These are phyloP conservation scores for Smittia aterrima DNA, from an alignment of 2,888 invertebrate genomes.

Conservation along the genomic window DNA sequence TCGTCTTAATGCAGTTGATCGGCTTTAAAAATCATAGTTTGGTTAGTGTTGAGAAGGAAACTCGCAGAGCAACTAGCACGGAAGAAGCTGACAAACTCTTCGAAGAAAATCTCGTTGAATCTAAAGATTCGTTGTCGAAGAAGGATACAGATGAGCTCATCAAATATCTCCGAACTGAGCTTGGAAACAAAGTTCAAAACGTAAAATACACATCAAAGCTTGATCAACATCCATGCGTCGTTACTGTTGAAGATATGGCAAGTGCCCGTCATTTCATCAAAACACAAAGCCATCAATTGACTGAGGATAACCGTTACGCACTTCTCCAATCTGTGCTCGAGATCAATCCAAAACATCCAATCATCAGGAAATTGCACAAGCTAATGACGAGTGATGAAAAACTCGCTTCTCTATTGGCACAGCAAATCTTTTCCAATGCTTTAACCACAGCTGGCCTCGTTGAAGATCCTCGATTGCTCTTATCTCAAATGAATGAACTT, in stretches of 20 bases:
- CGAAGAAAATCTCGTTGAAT: slow-evolving; percentile 48
- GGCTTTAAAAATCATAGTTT: slow-evolving; percentile 60
- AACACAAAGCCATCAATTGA: slow-evolving; percentile 77
- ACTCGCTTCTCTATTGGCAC: slow-evolving; percentile 77
- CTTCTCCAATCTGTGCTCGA: slow-evolving; percentile 89
- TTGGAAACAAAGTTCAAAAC: slow-evolving; percentile 69
- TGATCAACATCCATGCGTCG: slow-evolving; percentile 88
- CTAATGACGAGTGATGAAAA: slow-evolving; percentile 72
- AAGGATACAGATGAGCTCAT: slow-evolving; percentile 76
- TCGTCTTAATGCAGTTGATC: slow-evolving; percentile 85
- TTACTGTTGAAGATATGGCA: slow-evolving; percentile 96
- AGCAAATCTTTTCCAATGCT: slow-evolving; percentile 91
- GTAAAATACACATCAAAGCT: slow-evolving; percentile 81
- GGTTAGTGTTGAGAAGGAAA: slow-evolving; percentile 90
- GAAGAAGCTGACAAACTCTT: slow-evolving; percentile 50
- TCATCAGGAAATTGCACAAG: slow-evolving; percentile 82
- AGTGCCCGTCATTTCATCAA: slow-evolving; percentile 92
- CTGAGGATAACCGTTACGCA: slow-evolving; percentile 82
- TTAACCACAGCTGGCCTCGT: slow-evolving; percentile 84
- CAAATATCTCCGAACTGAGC: slow-evolving; percentile 60
- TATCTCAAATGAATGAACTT: slow-evolving; percentile 78
- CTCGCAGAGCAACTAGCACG: slow-evolving; percentile 68
- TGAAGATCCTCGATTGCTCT: slow-evolving; percentile 52
- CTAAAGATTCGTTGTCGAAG: slow-evolving; percentile 66
- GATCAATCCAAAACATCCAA: slow-evolving; percentile 88